Percentiles rank a stretch among this genome's conserved stretches.
phyloP scores from a whole-genome alignment of 2,113 vertebrate genomes.

The Struthio camelus region DNA sequence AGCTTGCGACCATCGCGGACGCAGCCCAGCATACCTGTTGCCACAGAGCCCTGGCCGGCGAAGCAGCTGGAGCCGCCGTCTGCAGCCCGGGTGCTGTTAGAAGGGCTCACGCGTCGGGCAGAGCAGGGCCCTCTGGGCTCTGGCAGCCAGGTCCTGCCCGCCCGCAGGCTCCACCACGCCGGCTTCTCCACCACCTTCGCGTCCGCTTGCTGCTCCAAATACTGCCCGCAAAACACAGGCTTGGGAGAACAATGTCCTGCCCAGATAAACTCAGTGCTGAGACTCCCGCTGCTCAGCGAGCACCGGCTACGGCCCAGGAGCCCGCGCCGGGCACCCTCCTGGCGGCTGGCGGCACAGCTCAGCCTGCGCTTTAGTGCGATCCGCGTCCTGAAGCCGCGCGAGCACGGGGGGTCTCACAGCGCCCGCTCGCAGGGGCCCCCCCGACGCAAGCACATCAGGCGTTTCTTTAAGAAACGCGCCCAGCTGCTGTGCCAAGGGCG shows the following conservation, averaged over 20 bases:
- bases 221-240: not conserved
- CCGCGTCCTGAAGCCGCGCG: not conserved
- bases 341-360: not conserved
- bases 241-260: not conserved
- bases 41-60: not conserved
- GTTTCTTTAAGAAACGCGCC: constrained; percentile 5
- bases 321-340: rapidly evolving
- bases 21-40: not conserved
- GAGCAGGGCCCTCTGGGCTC: not conserved
- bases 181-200: no score
- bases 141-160: rapidly evolving
- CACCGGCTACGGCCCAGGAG: rapidly evolving
- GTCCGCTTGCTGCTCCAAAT: not conserved
- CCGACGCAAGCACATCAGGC: not conserved
- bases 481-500: not conserved
- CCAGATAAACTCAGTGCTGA: not conserved
- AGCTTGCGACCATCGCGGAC: not conserved
- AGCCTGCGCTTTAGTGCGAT: not conserved
- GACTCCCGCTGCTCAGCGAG: not conserved
- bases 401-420: not conserved
- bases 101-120: no score
- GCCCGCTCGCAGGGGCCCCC: not conserved
- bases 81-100: no score
- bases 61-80: rapidly evolving
- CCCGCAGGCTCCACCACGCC: rapidly evolving